Evolutionary conservation across 1,140 invertebrate species (phyloP).

Genomic region (Heliconius hermathena): DNA sequence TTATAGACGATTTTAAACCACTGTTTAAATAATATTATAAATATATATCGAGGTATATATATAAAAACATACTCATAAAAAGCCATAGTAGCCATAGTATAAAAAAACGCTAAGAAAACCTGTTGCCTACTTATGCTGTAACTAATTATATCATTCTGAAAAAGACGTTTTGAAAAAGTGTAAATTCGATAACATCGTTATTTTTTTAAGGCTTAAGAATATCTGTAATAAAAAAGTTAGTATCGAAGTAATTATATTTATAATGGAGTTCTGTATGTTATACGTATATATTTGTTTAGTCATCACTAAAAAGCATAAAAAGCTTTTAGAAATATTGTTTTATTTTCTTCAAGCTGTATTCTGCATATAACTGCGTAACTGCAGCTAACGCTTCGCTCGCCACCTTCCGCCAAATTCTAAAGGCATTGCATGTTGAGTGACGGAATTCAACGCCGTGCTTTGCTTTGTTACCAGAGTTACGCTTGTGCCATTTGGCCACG

Average conservation of each 20-base stretch:
- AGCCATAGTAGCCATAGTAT: background rate
- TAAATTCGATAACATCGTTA: background rate
- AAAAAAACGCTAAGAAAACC: background rate
- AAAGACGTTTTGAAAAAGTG: background rate
- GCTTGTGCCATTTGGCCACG: no score
- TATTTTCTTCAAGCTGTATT: no score
- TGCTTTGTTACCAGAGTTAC: no score
- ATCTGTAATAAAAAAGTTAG: background rate
- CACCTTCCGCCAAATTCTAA: no score
- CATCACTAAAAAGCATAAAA: background rate
- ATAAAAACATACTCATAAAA: background rate
- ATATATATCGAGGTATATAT: no score
- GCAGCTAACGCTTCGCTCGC: no score
- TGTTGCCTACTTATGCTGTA: background rate
- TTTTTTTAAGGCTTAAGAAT: background rate
- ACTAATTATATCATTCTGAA: conserved; percentile 3
- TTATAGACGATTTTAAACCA: no score
- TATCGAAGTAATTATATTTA: background rate
- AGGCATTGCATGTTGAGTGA: no score
- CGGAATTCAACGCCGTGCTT: no score
- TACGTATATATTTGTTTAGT: background rate
- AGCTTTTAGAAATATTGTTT: no score
- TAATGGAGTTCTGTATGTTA: background rate
- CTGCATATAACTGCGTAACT: no score
- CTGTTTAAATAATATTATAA: no score